Evolutionary conservation across 2,888 invertebrate genomes (phyloP).

Genomic region (Exocentrus adspersus): DNA sequence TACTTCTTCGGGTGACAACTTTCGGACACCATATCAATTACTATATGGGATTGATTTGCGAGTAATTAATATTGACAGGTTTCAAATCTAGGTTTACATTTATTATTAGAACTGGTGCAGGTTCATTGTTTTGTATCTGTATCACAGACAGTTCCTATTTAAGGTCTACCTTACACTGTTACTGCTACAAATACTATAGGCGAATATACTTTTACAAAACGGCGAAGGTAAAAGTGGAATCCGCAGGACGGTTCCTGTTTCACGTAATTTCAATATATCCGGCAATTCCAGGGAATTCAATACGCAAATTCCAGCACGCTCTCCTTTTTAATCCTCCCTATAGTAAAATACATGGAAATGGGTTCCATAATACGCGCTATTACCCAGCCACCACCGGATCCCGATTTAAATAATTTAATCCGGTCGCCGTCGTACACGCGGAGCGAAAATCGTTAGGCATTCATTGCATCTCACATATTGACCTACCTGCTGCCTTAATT

Average conservation of each 20-base stretch:
- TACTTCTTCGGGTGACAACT: not conserved
- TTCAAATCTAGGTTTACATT: not conserved
- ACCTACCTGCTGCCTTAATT: slow-evolving; percentile 25
- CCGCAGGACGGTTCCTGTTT: no score
- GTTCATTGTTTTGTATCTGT: not conserved
- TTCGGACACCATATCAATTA: not conserved
- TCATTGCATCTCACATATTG: slow-evolving; percentile 23
- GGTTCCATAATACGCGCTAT: not conserved
- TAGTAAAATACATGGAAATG: not conserved
- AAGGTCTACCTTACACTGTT: no score
- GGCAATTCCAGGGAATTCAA: no score
- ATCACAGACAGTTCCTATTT: not conserved
- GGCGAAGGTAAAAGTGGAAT: no score
- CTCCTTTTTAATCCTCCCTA: not conserved
- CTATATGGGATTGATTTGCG: not conserved
- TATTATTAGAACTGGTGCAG: not conserved
- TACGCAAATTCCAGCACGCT: no score
- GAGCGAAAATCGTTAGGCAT: slow-evolving; percentile 19
- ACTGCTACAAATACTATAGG: no score
- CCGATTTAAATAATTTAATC: slow-evolving; percentile 15
- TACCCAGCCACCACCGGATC: not conserved
- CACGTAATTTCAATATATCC: no score
- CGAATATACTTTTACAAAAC: no score
- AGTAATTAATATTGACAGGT: not conserved
- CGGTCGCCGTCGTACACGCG: slow-evolving; percentile 5